Evolutionary conservation across 2,888 invertebrate species (phyloP), one percentile per base, ranked within the genome.

Genomic region (Orthosia incerta): DNA sequence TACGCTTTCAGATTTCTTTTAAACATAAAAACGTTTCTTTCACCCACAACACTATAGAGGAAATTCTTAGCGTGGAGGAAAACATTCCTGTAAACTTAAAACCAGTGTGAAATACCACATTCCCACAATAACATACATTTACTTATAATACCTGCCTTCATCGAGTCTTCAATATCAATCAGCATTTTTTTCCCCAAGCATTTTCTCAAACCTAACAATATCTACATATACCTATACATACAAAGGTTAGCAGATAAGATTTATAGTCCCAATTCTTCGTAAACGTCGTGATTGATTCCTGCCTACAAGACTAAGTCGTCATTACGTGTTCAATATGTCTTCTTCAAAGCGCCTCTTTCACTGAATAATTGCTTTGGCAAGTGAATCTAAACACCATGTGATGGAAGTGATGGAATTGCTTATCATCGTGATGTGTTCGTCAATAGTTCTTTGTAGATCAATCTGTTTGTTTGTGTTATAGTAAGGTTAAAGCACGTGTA

Each of bases 321-420:
- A 73, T 80, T 81, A 80, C 69, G 53, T 7, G 20, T 13, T 64
- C 74, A 39, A 80, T 80, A 68, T 50, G 26, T 80, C 82, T 80
- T 82, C 56, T 56, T 78, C 74, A 64, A 75, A 65, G 51, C 31
- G 23, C 46, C 26, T 67, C 23, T 73, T 69, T 18, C 23, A 23
- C 15, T 67, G 50, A 81, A 63, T 81, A 81, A 77, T 80, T 63
- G 56, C 1, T 81, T 61, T 82, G 74, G 70, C 74, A 78, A 59
- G 59, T 57, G 15, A 60, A 70, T 26, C 50, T 64, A 78, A 77
- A 77, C 72, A 80, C 18, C 72, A 39, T 31, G 60, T 39, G 67
- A 56, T 76, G 16, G 48, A 13, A 56, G 64, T 26, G 76, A 48
- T 76, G 18, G 48, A 16, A 60, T 23, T 62, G 61, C 46, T 69